A percentile compares a stretch with the other conserved stretches of the same genome.
Conservation (phyloP, 2,797 vertebrate species). For the Malacoctenus gilli region DNA sequence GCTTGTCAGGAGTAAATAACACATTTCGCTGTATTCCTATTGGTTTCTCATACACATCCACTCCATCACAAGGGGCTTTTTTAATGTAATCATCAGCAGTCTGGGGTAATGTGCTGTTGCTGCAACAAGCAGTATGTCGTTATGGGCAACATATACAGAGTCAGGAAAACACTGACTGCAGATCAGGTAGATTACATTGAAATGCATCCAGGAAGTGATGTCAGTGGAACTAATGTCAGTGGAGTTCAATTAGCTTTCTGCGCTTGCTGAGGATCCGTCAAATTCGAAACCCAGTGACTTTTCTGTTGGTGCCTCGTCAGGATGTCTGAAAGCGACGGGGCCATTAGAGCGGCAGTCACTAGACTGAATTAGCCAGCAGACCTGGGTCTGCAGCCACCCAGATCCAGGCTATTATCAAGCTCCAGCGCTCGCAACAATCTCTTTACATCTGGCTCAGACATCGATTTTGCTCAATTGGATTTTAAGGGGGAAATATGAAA, state of each 20-base stretch:
- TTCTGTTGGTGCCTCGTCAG: background rate
- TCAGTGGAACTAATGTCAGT: background rate
- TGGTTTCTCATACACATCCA: slow-evolving; percentile 6
- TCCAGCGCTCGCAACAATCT: slow-evolving; percentile 17
- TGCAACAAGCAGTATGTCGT: slow-evolving; percentile 11
- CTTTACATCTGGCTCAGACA: slow-evolving; percentile 20
- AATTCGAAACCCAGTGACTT: slow-evolving; percentile 1
- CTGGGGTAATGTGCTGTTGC: slow-evolving; percentile 5
- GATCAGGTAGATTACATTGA: background rate
- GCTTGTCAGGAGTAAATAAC: slow-evolving; percentile 18
- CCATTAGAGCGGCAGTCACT: slow-evolving; percentile 30
- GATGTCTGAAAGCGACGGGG: slow-evolving; percentile 14
- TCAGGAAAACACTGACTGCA: background rate
- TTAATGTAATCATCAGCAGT: slow-evolving; percentile 45
- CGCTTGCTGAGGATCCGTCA: background rate
- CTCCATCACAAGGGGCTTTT: slow-evolving; percentile 20
- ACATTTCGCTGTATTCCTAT: slow-evolving; percentile 28
- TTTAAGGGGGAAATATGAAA: slow-evolving; percentile 17
- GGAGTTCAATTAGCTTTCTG: slow-evolving; percentile 7
- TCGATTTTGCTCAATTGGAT: slow-evolving; percentile 42
- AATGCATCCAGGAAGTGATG: slow-evolving; percentile 7
- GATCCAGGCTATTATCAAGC: slow-evolving; percentile 44
- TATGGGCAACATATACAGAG: slow-evolving; percentile 10
- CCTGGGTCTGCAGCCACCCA: slow-evolving; percentile 43
- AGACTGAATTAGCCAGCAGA: slow-evolving; percentile 33